These are phyloP conservation scores for Apistogramma diplotaenia DNA, from an alignment of 2,113 vertebrate genomes.

Conservation along the genomic window DNA sequence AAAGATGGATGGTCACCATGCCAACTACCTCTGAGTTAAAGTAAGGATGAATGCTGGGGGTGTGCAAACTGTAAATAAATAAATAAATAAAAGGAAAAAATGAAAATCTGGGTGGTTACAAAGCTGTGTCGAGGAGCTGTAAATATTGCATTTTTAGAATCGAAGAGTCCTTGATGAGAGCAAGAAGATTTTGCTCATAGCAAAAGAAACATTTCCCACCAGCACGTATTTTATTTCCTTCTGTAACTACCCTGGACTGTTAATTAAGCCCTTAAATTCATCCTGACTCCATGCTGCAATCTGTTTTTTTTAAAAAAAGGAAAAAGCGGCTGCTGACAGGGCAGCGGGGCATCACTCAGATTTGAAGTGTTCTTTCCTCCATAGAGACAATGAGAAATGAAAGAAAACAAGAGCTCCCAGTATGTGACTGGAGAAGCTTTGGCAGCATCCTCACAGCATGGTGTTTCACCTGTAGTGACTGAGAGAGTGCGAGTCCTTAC, in stretches of 20 bases:
- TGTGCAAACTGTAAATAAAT: not conserved
- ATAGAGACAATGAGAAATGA: not conserved
- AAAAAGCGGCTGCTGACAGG: not conserved
- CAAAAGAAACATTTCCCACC: constrained; percentile 21
- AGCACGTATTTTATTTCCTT: constrained; percentile 12
- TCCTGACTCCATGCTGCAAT: not conserved
- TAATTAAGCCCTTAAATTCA: constrained; percentile 12
- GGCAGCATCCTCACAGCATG: constrained; percentile 2
- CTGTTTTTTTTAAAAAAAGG: not conserved
- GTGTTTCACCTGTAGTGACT: not conserved
- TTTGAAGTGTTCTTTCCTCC: not conserved
- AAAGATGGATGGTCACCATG: constrained; percentile 52
- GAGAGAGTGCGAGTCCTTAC: not conserved
- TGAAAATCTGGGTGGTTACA: constrained; percentile 4
- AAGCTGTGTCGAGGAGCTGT: constrained; percentile 21
- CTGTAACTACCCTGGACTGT: not conserved
- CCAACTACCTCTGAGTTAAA: constrained; percentile 60
- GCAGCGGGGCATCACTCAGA: not conserved
- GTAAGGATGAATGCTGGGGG: not conserved
- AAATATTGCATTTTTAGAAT: constrained; percentile 52
- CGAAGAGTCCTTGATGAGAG: constrained; percentile 47
- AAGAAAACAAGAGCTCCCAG: not conserved
- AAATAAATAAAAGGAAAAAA: not conserved
- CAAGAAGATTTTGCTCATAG: constrained; percentile 36
- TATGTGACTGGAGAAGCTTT: not conserved